Conservation (phyloP, 1,140 invertebrate species). For the Drosophila tani region DNA sequence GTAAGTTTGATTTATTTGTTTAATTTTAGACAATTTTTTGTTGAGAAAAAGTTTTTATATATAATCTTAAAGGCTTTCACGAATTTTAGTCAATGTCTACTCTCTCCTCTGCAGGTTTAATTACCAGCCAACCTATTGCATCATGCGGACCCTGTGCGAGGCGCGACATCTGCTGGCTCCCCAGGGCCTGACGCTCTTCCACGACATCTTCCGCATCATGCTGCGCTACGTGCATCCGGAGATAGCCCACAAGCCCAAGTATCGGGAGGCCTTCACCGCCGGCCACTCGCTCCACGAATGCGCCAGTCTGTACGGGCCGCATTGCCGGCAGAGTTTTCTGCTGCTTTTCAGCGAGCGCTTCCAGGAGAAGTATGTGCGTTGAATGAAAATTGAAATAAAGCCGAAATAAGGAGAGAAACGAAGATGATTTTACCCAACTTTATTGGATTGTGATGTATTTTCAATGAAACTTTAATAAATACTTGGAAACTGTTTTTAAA, state of each 20-base stretch:
- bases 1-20: constrained; percentile 43
- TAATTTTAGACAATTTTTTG: not conserved
- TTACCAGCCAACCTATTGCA: constrained; percentile 88
- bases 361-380: constrained; percentile 33
- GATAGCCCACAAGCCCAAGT: constrained; percentile 68
- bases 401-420: constrained; percentile 14
- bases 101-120: constrained; percentile 85
- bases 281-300: constrained; percentile 69
- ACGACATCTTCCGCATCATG: constrained; percentile 88
- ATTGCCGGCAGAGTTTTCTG: constrained; percentile 79
- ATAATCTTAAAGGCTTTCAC: not conserved
- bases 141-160: constrained; percentile 89
- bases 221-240: constrained; percentile 86
- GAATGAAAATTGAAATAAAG: constrained; percentile 31
- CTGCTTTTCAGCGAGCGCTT: constrained; percentile 57
- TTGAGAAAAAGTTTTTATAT: not conserved
- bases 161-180: constrained; percentile 86
- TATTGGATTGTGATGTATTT: constrained; percentile 11
- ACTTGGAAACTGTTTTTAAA: not conserved
- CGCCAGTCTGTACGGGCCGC: constrained; percentile 67
- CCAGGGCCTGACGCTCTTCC: constrained; percentile 88
- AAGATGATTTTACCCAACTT: constrained; percentile 30
- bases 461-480: constrained; percentile 23
- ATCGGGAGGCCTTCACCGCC: constrained; percentile 64
- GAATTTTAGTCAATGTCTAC: not conserved